Percentiles rank a stretch among this genome's conserved stretches.
Conservation (phyloP, 2,888 invertebrate species). For the Polyommatus icarus region DNA sequence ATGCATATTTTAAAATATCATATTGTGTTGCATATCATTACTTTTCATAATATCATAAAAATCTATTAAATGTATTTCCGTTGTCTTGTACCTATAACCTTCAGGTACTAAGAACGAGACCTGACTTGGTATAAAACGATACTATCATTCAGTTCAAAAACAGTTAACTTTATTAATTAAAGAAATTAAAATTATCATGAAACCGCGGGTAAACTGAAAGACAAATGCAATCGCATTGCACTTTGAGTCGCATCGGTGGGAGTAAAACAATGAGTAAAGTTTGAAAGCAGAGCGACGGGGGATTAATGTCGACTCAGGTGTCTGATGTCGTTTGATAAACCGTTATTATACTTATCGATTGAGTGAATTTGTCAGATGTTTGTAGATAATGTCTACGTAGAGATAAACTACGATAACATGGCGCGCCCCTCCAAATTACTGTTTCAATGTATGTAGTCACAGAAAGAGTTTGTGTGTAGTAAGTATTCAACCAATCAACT, state of each 20-base stretch:
- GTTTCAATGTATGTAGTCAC: too few relatives aligned
- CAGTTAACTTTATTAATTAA: background rate
- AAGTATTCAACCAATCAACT: too few relatives aligned
- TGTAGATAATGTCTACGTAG: too few relatives aligned
- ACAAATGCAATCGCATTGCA: constrained; percentile 2
- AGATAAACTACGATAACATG: too few relatives aligned
- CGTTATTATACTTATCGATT: constrained; percentile 43
- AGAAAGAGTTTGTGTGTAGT: too few relatives aligned
- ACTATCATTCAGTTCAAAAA: background rate
- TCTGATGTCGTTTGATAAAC: constrained; percentile 49
- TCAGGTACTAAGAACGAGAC: too few relatives aligned
- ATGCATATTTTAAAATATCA: background rate
- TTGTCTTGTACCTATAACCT: too few relatives aligned
- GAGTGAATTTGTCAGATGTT: background rate
- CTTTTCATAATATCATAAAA: too few relatives aligned
- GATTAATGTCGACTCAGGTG: constrained; percentile 63
- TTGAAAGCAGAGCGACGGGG: constrained; percentile 59
- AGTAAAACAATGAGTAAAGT: constrained; percentile 26
- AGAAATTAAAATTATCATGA: constrained; percentile 4
- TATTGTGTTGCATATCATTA: too few relatives aligned
- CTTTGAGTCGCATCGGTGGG: constrained; percentile 10
- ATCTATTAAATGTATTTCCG: too few relatives aligned
- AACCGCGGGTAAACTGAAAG: background rate
- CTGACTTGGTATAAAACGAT: too few relatives aligned
- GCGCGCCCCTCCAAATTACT: too few relatives aligned